phyloP scores from a whole-genome alignment of 2,888 invertebrate genomes.

The Plagodis dolabraria region DNA sequence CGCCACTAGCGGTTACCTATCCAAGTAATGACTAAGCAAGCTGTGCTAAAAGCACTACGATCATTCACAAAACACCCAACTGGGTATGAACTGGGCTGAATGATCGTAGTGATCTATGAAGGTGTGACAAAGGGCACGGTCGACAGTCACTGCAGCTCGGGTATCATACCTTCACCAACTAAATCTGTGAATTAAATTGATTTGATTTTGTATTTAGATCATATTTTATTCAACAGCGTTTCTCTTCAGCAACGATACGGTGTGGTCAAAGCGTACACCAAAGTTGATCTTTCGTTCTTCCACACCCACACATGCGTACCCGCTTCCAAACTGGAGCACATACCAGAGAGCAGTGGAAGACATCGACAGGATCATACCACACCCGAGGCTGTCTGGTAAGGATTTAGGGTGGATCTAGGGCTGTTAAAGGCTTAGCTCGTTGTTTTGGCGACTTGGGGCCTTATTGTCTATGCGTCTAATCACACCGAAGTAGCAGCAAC shows the following conservation, averaged over 20 bases:
- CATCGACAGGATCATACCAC: slow-evolving; percentile 3
- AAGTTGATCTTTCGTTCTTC: slow-evolving; percentile 3
- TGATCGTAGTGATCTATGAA: too few relatives aligned
- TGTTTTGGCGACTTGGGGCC: too few relatives aligned
- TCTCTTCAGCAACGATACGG: slow-evolving; percentile 7
- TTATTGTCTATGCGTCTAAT: too few relatives aligned
- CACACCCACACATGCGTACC: not conserved
- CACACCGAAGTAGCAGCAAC: too few relatives aligned
- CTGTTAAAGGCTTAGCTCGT: too few relatives aligned
- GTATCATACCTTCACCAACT: not conserved
- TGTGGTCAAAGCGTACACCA: slow-evolving; percentile 9
- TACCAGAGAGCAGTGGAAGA: slow-evolving; percentile 7
- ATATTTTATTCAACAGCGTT: slow-evolving; percentile 1
- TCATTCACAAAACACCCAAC: too few relatives aligned
- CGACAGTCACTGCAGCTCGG: not conserved
- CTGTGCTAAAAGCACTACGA: too few relatives aligned
- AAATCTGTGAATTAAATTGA: not conserved
- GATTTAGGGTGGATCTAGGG: not conserved
- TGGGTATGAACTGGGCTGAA: not conserved
- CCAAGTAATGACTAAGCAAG: too few relatives aligned
- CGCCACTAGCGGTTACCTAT: too few relatives aligned
- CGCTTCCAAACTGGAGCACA: not conserved
- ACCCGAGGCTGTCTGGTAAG: slow-evolving; percentile 6
- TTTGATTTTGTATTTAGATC: too few relatives aligned
- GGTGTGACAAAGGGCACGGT: too few relatives aligned